Conservation (phyloP, 2,113 vertebrate genomes). For the Ochotona princeps region DNA sequence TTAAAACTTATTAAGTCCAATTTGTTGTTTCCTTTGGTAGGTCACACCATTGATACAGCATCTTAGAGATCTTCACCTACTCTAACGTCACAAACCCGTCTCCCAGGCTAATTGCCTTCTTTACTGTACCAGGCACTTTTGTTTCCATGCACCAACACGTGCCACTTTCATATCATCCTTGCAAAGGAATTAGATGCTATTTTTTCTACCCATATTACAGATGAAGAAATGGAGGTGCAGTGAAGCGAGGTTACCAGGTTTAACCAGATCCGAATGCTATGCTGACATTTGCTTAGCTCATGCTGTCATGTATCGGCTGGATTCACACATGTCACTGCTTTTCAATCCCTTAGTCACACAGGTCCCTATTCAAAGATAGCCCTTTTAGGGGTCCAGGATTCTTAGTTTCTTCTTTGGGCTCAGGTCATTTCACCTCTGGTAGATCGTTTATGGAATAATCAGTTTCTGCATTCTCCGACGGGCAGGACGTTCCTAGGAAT, state of each 20-base stretch:
- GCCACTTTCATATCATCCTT: neutral
- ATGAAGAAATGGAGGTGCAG: neutral
- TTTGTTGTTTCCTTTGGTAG: neutral
- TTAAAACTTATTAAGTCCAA: neutral
- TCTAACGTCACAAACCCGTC: neutral
- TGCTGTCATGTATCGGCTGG: neutral
- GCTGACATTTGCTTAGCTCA: neutral
- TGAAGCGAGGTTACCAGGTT: neutral
- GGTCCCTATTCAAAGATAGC: neutral
- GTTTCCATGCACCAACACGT: neutral
- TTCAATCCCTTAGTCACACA: neutral
- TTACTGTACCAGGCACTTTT: neutral
- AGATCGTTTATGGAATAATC: slow-evolving; percentile 1
- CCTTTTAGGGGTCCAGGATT: neutral
- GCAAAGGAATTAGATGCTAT: neutral
- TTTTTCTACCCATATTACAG: neutral
- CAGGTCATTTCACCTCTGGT: neutral
- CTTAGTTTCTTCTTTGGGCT: neutral
- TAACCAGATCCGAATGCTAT: neutral
- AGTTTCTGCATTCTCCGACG: accelerated
- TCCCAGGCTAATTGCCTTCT: neutral
- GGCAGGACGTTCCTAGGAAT: neutral
- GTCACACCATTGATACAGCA: neutral
- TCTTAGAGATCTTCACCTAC: slow-evolving; percentile 6
- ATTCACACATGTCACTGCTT: neutral